A percentile compares a stretch with the other conserved stretches of the same genome.
Evolutionary conservation across 2,113 vertebrate genomes (phyloP).

Genomic region (Eclectus roratus): DNA sequence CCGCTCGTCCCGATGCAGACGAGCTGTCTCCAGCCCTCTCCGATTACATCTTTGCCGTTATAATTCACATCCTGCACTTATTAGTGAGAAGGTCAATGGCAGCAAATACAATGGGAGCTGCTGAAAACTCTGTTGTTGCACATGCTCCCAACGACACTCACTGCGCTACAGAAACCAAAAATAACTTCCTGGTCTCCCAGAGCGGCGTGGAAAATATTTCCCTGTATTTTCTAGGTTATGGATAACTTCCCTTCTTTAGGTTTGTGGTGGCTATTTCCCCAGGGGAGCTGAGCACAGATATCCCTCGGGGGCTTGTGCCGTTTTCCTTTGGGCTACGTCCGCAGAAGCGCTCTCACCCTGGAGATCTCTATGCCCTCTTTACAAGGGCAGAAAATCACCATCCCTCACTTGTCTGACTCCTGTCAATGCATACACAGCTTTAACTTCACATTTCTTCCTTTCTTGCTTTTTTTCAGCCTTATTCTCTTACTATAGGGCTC

Average conservation of each 20-base stretch:
- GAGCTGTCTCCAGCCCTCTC: constrained; percentile 60
- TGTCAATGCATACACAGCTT: background rate
- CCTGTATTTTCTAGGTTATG: constrained; percentile 47
- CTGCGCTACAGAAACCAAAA: constrained; percentile 59
- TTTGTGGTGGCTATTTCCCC: background rate
- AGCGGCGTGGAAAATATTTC: constrained; percentile 44
- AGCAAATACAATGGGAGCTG: constrained; percentile 57
- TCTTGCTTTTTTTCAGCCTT: background rate
- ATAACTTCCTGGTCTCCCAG: constrained; percentile 62
- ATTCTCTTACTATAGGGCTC: background rate
- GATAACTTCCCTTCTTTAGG: constrained; percentile 47
- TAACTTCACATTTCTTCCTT: background rate
- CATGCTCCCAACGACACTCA: constrained; percentile 1
- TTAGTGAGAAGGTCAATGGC: constrained; percentile 44
- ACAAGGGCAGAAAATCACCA: background rate
- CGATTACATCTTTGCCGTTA: constrained; percentile 44
- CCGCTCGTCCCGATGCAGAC: constrained; percentile 35
- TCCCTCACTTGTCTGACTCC: background rate
- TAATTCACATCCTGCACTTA: constrained; percentile 63
- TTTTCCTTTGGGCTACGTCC: background rate
- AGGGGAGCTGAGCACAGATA: background rate
- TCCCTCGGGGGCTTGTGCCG: background rate
- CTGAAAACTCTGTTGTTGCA: constrained; percentile 54
- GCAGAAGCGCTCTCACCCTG: background rate
- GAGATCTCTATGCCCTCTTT: background rate